Base-by-base conservation (phyloP, 2,113 vertebrate genomes). In the Tympanuchus pallidicinctus region DNA sequence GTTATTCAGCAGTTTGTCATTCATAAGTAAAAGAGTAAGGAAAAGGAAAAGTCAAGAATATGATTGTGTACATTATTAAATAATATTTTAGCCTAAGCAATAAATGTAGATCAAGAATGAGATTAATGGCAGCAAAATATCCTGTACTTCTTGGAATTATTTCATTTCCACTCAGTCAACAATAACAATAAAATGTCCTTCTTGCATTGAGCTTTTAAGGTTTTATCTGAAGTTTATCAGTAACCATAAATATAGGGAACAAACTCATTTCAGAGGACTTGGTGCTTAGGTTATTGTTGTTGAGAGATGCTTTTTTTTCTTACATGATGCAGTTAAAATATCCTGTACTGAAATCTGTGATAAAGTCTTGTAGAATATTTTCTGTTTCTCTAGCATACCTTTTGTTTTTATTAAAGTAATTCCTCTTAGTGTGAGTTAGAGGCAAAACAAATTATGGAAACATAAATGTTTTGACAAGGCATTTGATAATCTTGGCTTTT, bases 101-200 rank as follows among this genome's bases (percentile, higher is more conserved):
- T 91, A 77, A n/a, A 86, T 65, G 30, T 91, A 89, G 89, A 88
- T 92, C 79, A 88, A 77, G 85, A 92, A 60, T 92, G 14, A 91
- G 85, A 82, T 88, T 83, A 88, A 86, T 91, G 52, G 21, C 82
- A 80, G 65, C 56, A 88, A 91, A 91, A 52, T 89, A 86, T 65
- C 65, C 61, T 93, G 85, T 92, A 92, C 56, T 81, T 56, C 76
- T 74, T 95, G 76, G 70, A 88, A 86, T 92, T 8, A 83, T 93
- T 92, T 96, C 19, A 1, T 86, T 90, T 88, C 70, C 92, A 93
- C 43, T 34, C 72, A 91, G 42, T 92, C 67, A 92, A 79, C 71
- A 92, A 84, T 64, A 82, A 64, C 67, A 82, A 88, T 88, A 94
- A 96, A 97, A 83, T 86, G 75, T 93, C 85, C 92, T 75, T 93